Conservation (phyloP, 2,888 invertebrate genomes). For the Hirtodrosophila duncani region DNA sequence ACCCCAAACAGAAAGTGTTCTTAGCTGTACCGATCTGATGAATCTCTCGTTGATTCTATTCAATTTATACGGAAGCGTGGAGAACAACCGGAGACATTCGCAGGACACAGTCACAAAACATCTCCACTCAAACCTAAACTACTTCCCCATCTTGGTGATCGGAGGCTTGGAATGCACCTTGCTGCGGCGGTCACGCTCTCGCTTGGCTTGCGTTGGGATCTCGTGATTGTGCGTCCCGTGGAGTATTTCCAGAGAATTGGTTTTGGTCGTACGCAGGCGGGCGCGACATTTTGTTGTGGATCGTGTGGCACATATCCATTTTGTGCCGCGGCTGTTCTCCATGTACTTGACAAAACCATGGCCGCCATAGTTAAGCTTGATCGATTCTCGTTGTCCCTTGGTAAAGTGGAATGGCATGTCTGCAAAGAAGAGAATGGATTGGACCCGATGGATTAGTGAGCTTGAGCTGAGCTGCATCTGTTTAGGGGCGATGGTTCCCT, state of each 20-base stretch:
- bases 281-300: constrained; percentile 76
- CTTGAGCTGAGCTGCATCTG: too few species aligned
- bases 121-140: too few species aligned
- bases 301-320: constrained; percentile 77
- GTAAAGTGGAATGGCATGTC: constrained; percentile 63
- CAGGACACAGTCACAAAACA: too few species aligned
- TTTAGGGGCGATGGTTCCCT: background rate
- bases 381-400: constrained; percentile 73
- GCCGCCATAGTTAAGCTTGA: constrained; percentile 74
- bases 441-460: too few species aligned
- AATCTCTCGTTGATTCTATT: too few species aligned
- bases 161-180: too few species aligned
- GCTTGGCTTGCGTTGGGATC: constrained; percentile 4
- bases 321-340: constrained; percentile 74
- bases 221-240: constrained; percentile 72
- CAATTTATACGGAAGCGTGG: too few species aligned
- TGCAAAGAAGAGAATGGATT: constrained; percentile 29
- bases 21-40: too few species aligned
- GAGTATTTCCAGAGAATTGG: constrained; percentile 68
- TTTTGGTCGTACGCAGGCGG: constrained; percentile 68
- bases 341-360: constrained; percentile 75
- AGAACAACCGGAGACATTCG: too few species aligned
- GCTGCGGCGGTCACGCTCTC: constrained; percentile 1
- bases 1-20: too few species aligned
- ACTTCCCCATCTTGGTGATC: too few species aligned